Base-by-base conservation (phyloP, 2,888 invertebrate genomes). In the Griposia aprilina region DNA sequence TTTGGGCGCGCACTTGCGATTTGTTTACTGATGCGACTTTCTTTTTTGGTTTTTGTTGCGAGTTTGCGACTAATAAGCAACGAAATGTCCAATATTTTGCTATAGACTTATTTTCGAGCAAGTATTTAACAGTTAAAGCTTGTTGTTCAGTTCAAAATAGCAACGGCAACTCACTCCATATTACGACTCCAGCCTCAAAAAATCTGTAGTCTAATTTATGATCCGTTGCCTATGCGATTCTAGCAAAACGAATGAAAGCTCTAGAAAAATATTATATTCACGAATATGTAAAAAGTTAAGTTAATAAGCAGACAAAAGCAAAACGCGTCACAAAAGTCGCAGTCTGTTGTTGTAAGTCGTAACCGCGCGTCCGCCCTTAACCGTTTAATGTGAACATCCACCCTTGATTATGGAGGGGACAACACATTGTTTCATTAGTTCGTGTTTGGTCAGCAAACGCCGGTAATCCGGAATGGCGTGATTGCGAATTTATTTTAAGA, bases 401-500 rank as follows among this genome's bases (percentile, higher is more conserved):
- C 89, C 90, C 90, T 93, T 92, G 91, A 93, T 93, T 92, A 91
- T 90, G 87, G 90, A 89, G 91, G 91, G 92, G 89, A 88, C 84
- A 90, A 90, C 90, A 90, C 90, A 92, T 90, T 90, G 92, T 93
- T 94, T 94, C 94, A 94, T 94, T 93, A 94, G 89, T 90, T 89
- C 82, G 81, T 90, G 92, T 92, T 90, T 91, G 93, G 94, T 94
- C 94, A 94, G 94, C 94, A 85, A 78, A 81, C 79, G 71, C 69
- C 77, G 70, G 87, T 90, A 90, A 90, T 85, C 80, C 85, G 77
- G 81, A 69, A 82, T 79, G 69, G 74, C 75, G 74, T 83, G 85
- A 87, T 87, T 87, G 83, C 71, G 76, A 77, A 86, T 88, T 88
- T 88, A 86, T 88, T 88, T 81, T 76, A 79, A 86, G 86, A 83